Evolutionary conservation across 2,888 invertebrate species (phyloP).

Genomic region (Eretmocerus hayati): DNA sequence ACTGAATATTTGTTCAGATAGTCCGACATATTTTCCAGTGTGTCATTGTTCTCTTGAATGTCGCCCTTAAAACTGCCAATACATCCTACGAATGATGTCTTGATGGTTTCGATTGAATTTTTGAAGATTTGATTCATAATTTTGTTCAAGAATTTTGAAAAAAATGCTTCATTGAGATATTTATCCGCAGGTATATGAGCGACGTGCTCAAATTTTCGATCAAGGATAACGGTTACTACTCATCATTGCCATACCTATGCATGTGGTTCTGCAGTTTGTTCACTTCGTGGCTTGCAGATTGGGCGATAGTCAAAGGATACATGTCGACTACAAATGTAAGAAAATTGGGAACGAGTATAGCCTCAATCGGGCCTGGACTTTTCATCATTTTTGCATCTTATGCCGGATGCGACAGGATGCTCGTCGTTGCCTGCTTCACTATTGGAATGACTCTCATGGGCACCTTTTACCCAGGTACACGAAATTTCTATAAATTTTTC

Average conservation of each 20-base stretch:
- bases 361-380: constrained; percentile 48
- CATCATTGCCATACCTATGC: constrained; percentile 46
- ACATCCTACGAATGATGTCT: too few species aligned
- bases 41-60: too few species aligned
- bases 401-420: constrained; percentile 43
- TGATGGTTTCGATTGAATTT: too few species aligned
- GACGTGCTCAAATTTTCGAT: constrained; percentile 45
- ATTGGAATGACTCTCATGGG: constrained; percentile 49
- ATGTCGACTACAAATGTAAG: constrained; percentile 45
- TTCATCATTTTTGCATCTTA: constrained; percentile 50
- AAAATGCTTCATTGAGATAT: too few species aligned
- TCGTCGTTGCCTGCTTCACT: constrained; percentile 46
- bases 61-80: too few species aligned
- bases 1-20: too few species aligned
- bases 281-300: constrained; percentile 45
- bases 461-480: constrained; percentile 45
- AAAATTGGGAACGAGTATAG: constrained; percentile 48
- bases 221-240: constrained; percentile 44
- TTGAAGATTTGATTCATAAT: too few species aligned
- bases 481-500: not conserved
- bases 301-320: constrained; percentile 37
- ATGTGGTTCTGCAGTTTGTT: constrained; percentile 46
- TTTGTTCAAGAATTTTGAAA: too few species aligned
- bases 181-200: constrained; percentile 47
- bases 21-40: too few species aligned